A percentile compares a stretch with the other conserved stretches of the same genome.
phyloP scores from a whole-genome alignment of 30 jellyfish, hydroid and myxozoan species.

The Morbakka virulenta region DNA sequence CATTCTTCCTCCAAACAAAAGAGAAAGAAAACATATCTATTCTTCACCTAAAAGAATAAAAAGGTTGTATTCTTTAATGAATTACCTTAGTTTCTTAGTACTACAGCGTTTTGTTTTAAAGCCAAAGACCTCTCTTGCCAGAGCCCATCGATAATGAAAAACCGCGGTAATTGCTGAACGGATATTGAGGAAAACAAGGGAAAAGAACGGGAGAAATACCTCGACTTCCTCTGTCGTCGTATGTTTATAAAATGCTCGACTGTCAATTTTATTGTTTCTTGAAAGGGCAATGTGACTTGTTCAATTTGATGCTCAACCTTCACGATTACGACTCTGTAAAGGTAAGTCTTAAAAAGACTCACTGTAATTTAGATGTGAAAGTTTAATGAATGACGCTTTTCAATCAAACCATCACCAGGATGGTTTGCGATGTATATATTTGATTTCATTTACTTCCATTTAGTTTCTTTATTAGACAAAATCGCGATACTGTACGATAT shows the following conservation, averaged over 20 bases:
- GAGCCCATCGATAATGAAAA: not conserved
- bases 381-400: too few species aligned
- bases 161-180: not conserved
- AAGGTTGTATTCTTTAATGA: not conserved
- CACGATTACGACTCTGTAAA: not conserved
- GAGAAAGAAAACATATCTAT: not conserved
- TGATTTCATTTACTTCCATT: too few species aligned
- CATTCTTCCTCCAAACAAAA: not conserved
- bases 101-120: not conserved
- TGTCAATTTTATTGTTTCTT: not conserved
- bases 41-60: not conserved
- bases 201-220: conserved; percentile 35
- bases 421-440: not conserved
- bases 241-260: conserved; percentile 49
- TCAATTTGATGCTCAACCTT: not conserved
- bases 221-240: conserved; percentile 72
- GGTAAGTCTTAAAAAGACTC: too few species aligned
- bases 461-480: too few species aligned
- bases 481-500: too few species aligned
- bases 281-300: not conserved
- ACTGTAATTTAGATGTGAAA: too few species aligned
- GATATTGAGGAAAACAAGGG: not conserved
- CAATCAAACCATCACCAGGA: too few species aligned
- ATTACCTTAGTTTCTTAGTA: not conserved
- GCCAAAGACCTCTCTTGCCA: not conserved